Evolutionary conservation across 1,140 invertebrate genomes (phyloP).

Genomic region (Leptinotarsa defecta): DNA sequence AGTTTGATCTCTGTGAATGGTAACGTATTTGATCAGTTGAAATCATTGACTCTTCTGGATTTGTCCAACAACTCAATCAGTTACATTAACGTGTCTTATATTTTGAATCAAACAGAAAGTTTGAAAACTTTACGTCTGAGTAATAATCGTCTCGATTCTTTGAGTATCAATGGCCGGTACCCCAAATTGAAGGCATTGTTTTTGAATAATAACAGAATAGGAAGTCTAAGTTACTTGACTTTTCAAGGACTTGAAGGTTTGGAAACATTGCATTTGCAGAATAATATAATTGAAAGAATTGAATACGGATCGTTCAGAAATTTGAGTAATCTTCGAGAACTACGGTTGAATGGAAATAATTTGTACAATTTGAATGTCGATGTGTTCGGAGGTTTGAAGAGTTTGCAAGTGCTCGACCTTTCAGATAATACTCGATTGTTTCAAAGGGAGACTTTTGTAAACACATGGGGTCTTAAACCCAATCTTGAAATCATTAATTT

Average conservation of each 20-base stretch:
- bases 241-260: neutral
- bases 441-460: neutral
- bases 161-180: neutral
- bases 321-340: neutral
- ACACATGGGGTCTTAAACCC: neutral
- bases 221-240: neutral
- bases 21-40: neutral
- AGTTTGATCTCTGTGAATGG: neutral
- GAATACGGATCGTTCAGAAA: neutral
- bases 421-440: neutral
- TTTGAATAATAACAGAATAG: neutral
- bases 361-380: neutral
- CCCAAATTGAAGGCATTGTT: neutral
- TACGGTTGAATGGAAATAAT: neutral
- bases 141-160: neutral
- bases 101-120: neutral
- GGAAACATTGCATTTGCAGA: slow-evolving; percentile 1
- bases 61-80: neutral
- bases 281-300: neutral
- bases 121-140: neutral
- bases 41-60: neutral
- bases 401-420: neutral
- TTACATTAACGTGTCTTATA: neutral
- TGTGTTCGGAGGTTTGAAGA: neutral
- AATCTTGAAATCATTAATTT: neutral